These are phyloP conservation scores for Sturnira hondurensis DNA, from an alignment of 2,113 vertebrate genomes.

Conservation along the genomic window DNA sequence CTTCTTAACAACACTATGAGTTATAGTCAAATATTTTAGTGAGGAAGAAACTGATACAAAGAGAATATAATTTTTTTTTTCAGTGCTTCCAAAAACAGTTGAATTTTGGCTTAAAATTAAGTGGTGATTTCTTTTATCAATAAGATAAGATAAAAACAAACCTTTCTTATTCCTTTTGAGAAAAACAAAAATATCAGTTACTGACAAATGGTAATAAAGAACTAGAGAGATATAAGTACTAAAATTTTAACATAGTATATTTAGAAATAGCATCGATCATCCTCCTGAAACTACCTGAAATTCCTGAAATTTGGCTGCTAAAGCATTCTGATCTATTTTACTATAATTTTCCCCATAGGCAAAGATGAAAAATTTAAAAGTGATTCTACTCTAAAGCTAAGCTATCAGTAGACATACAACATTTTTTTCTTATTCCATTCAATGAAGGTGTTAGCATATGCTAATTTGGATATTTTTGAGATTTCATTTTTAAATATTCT, in stretches of 20 bases:
- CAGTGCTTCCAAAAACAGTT: not conserved
- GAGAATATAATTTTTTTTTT: not conserved
- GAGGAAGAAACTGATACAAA: too few species aligned
- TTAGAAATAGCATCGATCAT: not conserved
- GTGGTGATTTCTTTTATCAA: not conserved
- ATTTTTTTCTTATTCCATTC: not conserved
- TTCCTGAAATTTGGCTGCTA: not conserved
- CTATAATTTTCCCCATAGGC: not conserved
- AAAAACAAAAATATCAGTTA: not conserved
- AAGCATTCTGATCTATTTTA: not conserved
- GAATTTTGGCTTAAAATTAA: not conserved
- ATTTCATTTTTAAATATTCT: not conserved
- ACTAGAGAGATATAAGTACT: not conserved
- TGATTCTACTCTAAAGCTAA: not conserved
- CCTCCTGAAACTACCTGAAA: not conserved
- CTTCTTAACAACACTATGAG: too few species aligned
- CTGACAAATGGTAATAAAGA: not conserved
- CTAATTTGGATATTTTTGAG: not conserved
- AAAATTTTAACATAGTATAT: not conserved
- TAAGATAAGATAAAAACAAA: not conserved
- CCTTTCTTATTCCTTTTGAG: not conserved
- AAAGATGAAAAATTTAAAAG: not conserved
- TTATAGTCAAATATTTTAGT: too few species aligned
- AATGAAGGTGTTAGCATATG: not conserved
- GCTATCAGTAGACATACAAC: not conserved